Evolutionary conservation across 1,140 invertebrate genomes (phyloP), one percentile per base, ranked within the genome.

Genomic region (Drosophila lacertosa): DNA sequence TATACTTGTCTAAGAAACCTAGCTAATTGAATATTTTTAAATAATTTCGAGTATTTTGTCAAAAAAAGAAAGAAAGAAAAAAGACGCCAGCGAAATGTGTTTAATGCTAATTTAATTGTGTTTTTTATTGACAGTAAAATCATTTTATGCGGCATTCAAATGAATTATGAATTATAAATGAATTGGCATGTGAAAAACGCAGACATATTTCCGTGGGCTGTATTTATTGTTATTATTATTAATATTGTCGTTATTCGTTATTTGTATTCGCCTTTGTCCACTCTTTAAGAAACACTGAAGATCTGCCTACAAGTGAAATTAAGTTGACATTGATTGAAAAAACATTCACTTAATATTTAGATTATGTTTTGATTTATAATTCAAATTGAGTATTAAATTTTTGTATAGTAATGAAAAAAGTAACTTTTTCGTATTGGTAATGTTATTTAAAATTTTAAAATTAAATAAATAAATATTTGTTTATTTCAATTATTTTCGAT

Each of bases 111-210:
- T 90, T 90, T 89, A 77, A 90, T 89, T 88, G 84, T 64, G 54
- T 79, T 83, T 90, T 90, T 90, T 89, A 90, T 90, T 90, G 84
- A 76, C 78, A 90, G 78, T 90, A 90, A 90, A 88, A 75, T 60
- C 72, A 65, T 90, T 84, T 82, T 65, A 79, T 77, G 72, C 72
- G 58, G 51, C 71, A 77, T 77, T 78, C 80, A 79, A 82, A 82
- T 90, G 88, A 90, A 90, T 89, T 90, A 89, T 88, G 77, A 90
- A 90, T 90, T 90, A 89, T 89, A 74, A 71, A 83, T 82, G 75
- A 82, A 84, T 88, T 82, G 62, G 74, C 62, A 65, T 62, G 44
- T 29, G 55, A 22, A 42, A 42, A 42, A 33, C 48, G 10, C 29
- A 26, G 42, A 57, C n/a, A 60, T 40, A 32, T 54, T 50, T 33